These are phyloP conservation scores for Brienomyrus brachyistius DNA, from an alignment of 2,113 vertebrate genomes.

Conservation along the genomic window DNA sequence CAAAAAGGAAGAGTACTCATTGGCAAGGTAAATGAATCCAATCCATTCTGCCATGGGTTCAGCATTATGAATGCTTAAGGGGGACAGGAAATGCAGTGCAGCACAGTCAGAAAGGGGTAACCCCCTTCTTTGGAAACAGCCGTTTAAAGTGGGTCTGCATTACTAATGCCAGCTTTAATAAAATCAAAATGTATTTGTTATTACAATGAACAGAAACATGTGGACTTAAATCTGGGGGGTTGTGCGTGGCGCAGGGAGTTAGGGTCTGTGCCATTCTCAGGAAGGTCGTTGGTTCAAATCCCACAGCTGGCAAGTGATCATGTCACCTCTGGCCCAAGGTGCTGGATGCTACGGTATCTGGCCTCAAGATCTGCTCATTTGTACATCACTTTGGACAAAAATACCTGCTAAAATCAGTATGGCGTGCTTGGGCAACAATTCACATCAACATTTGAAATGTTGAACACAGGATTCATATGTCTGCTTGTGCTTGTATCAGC, in stretches of 20 bases:
- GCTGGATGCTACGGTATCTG: neutral
- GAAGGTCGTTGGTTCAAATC: neutral
- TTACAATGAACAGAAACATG: neutral
- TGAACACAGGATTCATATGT: neutral
- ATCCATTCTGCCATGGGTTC: neutral
- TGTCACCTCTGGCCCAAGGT: neutral
- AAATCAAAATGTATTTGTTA: neutral
- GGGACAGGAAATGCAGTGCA: neutral
- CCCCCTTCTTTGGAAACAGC: neutral
- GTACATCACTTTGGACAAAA: neutral
- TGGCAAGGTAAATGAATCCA: neutral
- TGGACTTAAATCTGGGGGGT: neutral
- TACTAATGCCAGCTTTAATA: neutral
- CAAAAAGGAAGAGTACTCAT: neutral
- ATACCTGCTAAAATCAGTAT: neutral
- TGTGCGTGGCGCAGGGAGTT: neutral
- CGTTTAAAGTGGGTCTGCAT: neutral
- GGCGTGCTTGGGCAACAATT: neutral
- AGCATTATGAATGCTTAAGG: neutral
- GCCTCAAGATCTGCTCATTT: neutral
- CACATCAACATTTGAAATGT: neutral
- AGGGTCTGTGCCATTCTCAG: neutral
- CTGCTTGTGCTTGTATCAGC: neutral
- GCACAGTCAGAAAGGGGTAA: neutral
- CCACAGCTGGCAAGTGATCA: neutral